Base-by-base conservation (phyloP, 2,888 invertebrate species). In the Parochlus steinenii region DNA sequence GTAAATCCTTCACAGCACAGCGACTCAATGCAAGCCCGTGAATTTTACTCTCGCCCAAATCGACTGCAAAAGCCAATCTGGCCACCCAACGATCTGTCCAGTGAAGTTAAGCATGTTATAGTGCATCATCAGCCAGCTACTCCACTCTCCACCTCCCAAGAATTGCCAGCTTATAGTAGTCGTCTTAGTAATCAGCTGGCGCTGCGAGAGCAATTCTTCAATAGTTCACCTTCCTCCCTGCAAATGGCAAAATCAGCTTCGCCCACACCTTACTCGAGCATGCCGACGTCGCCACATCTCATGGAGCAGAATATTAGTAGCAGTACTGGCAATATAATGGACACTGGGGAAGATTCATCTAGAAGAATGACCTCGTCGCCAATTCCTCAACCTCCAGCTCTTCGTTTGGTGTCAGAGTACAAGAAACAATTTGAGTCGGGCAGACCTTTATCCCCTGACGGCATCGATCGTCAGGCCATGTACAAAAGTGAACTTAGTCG, bases 31-130 rank as follows among this genome's bases (percentile, higher is more conserved):
- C 71, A 69, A 42, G 71, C 70, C 40, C 66, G 72, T 33, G 80
- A 79, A 53, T 80, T 79, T 52, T 81, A 81, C 48, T 73, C 78
- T n/a, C 66, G 77, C 48, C 80, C 81, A 15, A 78, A 78, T 50
- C 79, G 76, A 50, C 56, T 82, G 41, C 74, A 74, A 45, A 72
- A 71, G 45, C 71, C 69, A 12, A 65, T 73, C 25, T 77, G 77
- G 76, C 78, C 78, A 2, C 78, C 78, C 27, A 24, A 27, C 19
- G 34, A 34, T 22, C 16, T 29, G 30, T 29, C 31, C 12, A 29
- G 15, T 22, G 34, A 34, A n/a, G n/a, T n/a, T n/a, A n/a, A n/a
- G n/a, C 20, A 29, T 16, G 19, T n/a, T 23, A 28, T 10, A n/a
- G n/a, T n/a, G n/a, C n/a, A n/a, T n/a, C n/a, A n/a, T n/a, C n/a